These are phyloP conservation scores for Drosophila melanocephala DNA, from an alignment of 2,888 invertebrate species.

Conservation along the genomic window DNA sequence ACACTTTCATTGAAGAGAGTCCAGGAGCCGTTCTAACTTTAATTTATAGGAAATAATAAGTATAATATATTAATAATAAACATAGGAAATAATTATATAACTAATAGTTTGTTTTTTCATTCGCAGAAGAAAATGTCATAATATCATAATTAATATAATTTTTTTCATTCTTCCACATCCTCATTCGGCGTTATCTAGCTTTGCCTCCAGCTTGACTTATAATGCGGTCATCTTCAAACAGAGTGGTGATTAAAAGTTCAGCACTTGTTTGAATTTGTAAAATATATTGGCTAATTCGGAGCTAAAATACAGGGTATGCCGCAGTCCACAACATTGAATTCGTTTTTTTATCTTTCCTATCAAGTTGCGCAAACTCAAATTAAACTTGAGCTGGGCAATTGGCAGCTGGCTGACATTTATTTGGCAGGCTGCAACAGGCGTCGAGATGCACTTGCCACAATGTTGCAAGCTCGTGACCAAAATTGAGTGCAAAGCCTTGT, in stretches of 20 bases:
- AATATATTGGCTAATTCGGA: not conserved
- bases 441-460: not conserved
- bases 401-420: slow-evolving; percentile 15
- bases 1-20: not conserved
- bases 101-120: not conserved
- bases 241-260: not conserved
- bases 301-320: not conserved
- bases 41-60: not conserved
- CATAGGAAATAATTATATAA: too few relatives aligned
- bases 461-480: not conserved
- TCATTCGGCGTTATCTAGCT: too few relatives aligned
- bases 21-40: not conserved
- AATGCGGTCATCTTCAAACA: not conserved
- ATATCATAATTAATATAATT: too few relatives aligned
- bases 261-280: not conserved
- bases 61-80: not conserved
- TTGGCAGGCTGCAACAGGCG: slow-evolving; percentile 18
- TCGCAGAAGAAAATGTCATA: too few relatives aligned
- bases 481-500: slow-evolving; percentile 41
- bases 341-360: not conserved
- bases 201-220: too few relatives aligned
- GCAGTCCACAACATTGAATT: not conserved
- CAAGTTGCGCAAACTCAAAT: not conserved
- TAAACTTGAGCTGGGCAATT: slow-evolving; percentile 8
- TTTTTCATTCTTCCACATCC: too few relatives aligned